Percentiles rank a stretch among this genome's conserved stretches.
phyloP scores from a whole-genome alignment of 2,797 vertebrate species.

The Enteromius argenteus region DNA sequence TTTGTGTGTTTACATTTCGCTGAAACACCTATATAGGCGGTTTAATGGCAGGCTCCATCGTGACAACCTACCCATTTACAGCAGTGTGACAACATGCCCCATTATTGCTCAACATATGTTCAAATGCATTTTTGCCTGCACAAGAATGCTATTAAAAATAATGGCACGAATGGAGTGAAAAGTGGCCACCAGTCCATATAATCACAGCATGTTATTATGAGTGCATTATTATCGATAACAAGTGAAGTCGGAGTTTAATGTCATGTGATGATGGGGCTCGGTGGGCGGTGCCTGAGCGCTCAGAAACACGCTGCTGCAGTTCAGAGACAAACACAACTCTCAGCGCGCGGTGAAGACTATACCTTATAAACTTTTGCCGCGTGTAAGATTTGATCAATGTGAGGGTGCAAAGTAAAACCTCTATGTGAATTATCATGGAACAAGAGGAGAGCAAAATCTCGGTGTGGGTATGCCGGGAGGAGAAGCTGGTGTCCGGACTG shows the following conservation, averaged over 20 bases:
- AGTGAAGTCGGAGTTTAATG: slow-evolving; percentile 14
- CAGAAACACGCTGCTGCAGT: slow-evolving; percentile 36
- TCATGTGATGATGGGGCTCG: slow-evolving; percentile 34
- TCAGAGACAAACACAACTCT: slow-evolving; percentile 21
- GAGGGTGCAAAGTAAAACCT: background rate
- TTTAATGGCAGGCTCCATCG: background rate
- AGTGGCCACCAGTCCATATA: background rate
- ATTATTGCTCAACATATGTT: background rate
- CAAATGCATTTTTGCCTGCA: background rate
- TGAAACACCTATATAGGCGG: background rate
- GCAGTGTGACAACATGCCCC: background rate
- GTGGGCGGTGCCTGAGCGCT: slow-evolving; percentile 39
- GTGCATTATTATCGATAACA: background rate
- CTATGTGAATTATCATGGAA: slow-evolving; percentile 80
- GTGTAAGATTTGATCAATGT: slow-evolving; percentile 7
- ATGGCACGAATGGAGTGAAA: background rate
- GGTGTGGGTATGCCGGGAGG: slow-evolving; percentile 96
- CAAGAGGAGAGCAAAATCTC: slow-evolving; percentile 87
- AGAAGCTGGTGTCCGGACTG: slow-evolving; percentile 94
- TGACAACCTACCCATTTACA: too few relatives aligned
- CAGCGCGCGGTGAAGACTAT: background rate
- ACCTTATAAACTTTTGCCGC: background rate
- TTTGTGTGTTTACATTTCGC: background rate
- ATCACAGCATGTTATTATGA: background rate
- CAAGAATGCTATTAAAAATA: background rate